phyloP scores from a whole-genome alignment of 2,113 vertebrate genomes.

The Proterorhinus semilunaris region DNA sequence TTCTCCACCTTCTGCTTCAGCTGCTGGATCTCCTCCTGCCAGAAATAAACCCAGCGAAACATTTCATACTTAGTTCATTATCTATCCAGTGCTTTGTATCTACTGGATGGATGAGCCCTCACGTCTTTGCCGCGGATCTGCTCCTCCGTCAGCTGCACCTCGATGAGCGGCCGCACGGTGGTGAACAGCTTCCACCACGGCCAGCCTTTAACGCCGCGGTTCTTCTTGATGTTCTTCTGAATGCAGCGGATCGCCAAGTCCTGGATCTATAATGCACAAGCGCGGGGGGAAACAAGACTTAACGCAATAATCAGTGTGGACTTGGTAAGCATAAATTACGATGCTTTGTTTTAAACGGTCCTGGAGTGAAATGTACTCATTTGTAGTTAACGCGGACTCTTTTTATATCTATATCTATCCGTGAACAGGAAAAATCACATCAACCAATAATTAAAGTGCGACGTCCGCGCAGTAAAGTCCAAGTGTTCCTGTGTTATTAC shows the following conservation, averaged over 20 bases:
- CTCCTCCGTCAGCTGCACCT: slow-evolving; percentile 94
- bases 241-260: slow-evolving; percentile 95
- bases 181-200: slow-evolving; percentile 97
- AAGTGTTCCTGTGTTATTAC: too few species aligned
- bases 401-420: too few species aligned
- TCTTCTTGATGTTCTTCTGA: slow-evolving; percentile 98
- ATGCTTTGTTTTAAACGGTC: too few species aligned
- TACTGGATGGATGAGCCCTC: slow-evolving; percentile 35
- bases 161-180: slow-evolving; percentile 89
- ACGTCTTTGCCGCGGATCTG: slow-evolving; percentile 94
- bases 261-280: slow-evolving; percentile 82
- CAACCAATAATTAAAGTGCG: too few species aligned
- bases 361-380: too few species aligned
- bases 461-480: too few species aligned
- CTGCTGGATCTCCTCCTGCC: slow-evolving; percentile 94
- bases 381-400: too few species aligned
- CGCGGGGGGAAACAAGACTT: background rate
- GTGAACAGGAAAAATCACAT: too few species aligned
- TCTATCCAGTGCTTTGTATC: too few species aligned
- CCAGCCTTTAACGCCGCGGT: slow-evolving; percentile 92
- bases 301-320: too few species aligned
- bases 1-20: slow-evolving; percentile 90
- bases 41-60: background rate
- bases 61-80: background rate
- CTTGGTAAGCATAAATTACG: too few species aligned